phyloP scores from a whole-genome alignment of 2,888 invertebrate genomes.

The Thecocarcelia acutangulata region DNA sequence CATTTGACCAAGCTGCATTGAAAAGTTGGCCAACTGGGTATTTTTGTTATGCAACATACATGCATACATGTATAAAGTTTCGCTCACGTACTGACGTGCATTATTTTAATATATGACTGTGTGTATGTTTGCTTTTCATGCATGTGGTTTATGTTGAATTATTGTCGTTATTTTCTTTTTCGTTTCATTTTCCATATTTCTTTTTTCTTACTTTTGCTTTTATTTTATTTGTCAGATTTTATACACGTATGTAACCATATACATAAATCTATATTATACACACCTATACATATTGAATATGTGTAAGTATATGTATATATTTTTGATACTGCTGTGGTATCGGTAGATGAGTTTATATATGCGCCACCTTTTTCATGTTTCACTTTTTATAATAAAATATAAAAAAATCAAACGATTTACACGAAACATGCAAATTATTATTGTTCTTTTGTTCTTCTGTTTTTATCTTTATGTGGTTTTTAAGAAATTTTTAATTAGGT shows the following conservation, averaged over 20 bases:
- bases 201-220: constrained; percentile 16
- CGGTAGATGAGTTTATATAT: constrained; percentile 18
- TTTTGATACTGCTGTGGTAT: constrained; percentile 6
- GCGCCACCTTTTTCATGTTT: constrained; percentile 65
- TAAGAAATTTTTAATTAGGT: constrained; percentile 63
- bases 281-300: too few relatives aligned
- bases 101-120: background rate
- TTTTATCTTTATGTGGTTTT: constrained; percentile 36
- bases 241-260: background rate
- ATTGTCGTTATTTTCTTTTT: constrained; percentile 31
- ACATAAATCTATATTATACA: too few relatives aligned
- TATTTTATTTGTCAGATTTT: constrained; percentile 28
- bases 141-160: constrained; percentile 59
- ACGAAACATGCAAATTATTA: constrained; percentile 68
- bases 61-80: background rate
- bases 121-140: background rate
- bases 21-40: too few relatives aligned
- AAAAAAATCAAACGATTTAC: constrained; percentile 39
- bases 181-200: constrained; percentile 14
- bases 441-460: constrained; percentile 47
- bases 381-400: constrained; percentile 40
- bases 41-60: background rate
- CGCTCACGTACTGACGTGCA: background rate
- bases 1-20: too few relatives aligned
- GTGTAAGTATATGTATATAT: too few relatives aligned